A percentile compares a stretch with the other conserved stretches of the same genome.
Conservation (phyloP, 2,888 invertebrate species). For the Machimus rusticus region DNA sequence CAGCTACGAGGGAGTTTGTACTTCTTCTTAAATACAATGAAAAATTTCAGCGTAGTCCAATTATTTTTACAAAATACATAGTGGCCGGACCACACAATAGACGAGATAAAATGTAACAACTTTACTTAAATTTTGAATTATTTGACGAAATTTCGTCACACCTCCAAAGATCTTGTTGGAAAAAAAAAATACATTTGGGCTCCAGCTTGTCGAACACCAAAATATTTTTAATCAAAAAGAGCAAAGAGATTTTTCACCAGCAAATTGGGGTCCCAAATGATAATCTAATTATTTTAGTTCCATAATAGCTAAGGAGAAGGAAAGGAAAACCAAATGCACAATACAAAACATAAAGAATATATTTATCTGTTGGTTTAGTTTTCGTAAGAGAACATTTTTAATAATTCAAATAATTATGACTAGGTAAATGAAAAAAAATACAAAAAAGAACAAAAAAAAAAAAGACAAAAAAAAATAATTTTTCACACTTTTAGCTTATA, state of each 20-base stretch:
- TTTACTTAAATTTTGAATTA: not conserved
- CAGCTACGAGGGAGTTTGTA: conserved; percentile 59
- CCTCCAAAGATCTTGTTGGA: not conserved
- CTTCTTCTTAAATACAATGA: not conserved
- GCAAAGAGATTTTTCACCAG: not conserved
- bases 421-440: conserved; percentile 23
- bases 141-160: not conserved
- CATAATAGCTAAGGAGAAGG: conserved; percentile 8
- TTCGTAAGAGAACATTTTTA: conserved; percentile 32
- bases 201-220: not conserved
- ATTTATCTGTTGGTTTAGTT: conserved; percentile 36
- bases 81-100: conserved; percentile 35
- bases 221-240: conserved; percentile 7
- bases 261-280: conserved; percentile 5
- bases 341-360: conserved; percentile 8
- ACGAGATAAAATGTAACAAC: not conserved
- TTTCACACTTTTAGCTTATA: conserved; percentile 40
- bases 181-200: not conserved
- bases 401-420: conserved; percentile 32
- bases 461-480: conserved; percentile 28
- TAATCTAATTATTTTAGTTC: not conserved
- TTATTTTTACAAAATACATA: not conserved
- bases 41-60: not conserved
- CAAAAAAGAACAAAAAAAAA: conserved; percentile 2
- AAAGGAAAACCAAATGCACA: conserved; percentile 37